Evolutionary conservation across 2,113 vertebrate genomes (phyloP), one percentile per base, ranked within the genome.

Genomic region (Tetrax tetrax): DNA sequence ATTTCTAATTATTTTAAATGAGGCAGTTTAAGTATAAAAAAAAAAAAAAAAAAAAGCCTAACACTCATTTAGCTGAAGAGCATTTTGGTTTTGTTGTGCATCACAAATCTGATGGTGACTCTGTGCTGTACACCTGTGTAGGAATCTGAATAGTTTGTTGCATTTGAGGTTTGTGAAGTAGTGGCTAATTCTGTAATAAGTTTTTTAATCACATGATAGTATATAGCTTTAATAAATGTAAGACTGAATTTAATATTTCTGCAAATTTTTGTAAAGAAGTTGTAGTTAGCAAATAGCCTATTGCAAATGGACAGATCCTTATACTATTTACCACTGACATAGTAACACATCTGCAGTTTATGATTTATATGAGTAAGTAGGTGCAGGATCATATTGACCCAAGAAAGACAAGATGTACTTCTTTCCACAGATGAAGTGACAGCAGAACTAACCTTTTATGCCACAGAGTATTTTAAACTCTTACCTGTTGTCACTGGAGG

Each of bases 381-480:
- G n/a, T 78, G 17, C 1, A 0, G 27, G 15, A 61, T 66, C 57
- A 68, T 35, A n/a, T 29, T 72, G 47, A 79, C 28, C 37, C 54
- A 77, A 86, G 78, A 81, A 94, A 91, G 45, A 56, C 22, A 85
- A 61, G 21, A 87, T 51, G 9, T 10, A 47, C 47, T 80, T 74
- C 78, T 92, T 95, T 70, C 59, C 68, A 48, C 57, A 38, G 53
- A 83, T 15, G 8, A 93, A 84, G 20, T 5, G 16, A 93, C 90
- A 94, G 61, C 60, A 88, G 48, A 93, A 89, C 87, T 84, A 95
- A 88, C 68, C 88, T 93, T 90, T 90, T 90, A 65, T 93, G 63
- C 75, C 66, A 83, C 28, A 63, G 59, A 76, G n/a, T 75, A 59
- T 85, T 91, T 96, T 84, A 87, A 93, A 97, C 47, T 82, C 71